These are phyloP conservation scores for Grapholita molesta DNA, from an alignment of 1,140 invertebrate species.

Conservation along the genomic window DNA sequence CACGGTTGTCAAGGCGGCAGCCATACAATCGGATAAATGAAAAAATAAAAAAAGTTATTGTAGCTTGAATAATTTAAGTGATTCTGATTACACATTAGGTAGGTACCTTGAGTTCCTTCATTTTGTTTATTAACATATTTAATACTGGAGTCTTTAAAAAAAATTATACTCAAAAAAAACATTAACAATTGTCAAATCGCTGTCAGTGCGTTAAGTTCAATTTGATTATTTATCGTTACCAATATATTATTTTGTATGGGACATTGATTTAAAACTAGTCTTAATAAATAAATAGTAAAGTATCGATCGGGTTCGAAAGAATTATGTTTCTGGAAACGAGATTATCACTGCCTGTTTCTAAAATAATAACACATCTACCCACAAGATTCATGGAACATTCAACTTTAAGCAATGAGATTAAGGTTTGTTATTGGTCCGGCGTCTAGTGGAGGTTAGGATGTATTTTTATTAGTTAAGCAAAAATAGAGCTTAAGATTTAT, in stretches of 20 bases:
- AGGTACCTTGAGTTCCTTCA: too few species aligned
- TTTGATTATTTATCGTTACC: background rate
- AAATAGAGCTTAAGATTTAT: conserved; percentile 12
- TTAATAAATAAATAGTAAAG: conserved; percentile 15
- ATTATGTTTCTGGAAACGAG: conserved; percentile 8
- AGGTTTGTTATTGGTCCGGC: background rate
- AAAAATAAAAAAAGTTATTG: background rate
- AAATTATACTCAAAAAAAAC: too few species aligned
- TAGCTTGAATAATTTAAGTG: background rate
- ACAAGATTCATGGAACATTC: background rate
- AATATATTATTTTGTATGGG: background rate
- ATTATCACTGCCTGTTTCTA: background rate
- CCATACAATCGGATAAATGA: background rate
- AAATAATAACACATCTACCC: background rate
- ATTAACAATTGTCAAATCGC: too few species aligned
- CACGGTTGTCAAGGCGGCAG: background rate
- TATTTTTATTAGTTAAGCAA: background rate
- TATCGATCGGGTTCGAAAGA: conserved; percentile 9
- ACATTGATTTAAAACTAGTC: background rate
- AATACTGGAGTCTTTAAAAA: too few species aligned
- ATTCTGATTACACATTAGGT: too few species aligned
- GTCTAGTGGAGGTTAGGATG: background rate
- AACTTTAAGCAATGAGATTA: background rate
- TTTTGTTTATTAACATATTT: too few species aligned
- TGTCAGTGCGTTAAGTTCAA: too few species aligned